Percentiles rank a stretch among this genome's conserved stretches.
Conservation (phyloP, 2,113 vertebrate species). For the Panurus biarmicus region DNA sequence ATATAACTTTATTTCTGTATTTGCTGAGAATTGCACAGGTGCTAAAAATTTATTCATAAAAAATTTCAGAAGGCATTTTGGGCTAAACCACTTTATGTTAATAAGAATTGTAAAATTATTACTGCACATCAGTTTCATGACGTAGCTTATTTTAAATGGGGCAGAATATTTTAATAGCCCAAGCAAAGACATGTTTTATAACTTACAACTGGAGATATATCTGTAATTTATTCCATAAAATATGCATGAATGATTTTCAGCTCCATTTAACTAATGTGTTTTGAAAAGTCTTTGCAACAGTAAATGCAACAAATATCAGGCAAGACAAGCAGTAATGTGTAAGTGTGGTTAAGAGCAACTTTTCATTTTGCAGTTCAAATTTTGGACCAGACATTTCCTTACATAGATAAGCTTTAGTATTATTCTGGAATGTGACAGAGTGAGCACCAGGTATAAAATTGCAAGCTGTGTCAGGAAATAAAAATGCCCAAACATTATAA, state of each 20-base stretch:
- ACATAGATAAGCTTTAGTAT: constrained; percentile 22
- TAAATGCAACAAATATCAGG: constrained; percentile 66
- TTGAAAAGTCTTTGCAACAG: constrained; percentile 66
- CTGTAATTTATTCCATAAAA: constrained; percentile 60
- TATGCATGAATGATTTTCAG: constrained; percentile 68
- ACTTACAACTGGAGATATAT: constrained; percentile 59
- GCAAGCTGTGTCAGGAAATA: constrained; percentile 32
- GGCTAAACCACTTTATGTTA: constrained; percentile 47
- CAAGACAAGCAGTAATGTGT: constrained; percentile 42
- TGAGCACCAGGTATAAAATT: constrained; percentile 20
- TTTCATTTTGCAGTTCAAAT: constrained; percentile 39
- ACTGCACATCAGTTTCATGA: constrained; percentile 59
- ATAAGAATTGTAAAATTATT: constrained; percentile 65
- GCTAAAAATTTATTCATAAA: constrained; percentile 45
- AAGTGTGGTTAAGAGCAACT: constrained; percentile 45
- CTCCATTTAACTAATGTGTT: constrained; percentile 71
- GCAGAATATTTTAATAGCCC: constrained; percentile 68
- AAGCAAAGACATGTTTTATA: constrained; percentile 64
- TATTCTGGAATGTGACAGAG: constrained; percentile 9
- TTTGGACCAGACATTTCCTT: constrained; percentile 54
- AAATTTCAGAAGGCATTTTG: constrained; percentile 42
- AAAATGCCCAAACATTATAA: constrained; percentile 44
- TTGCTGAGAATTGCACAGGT: neutral
- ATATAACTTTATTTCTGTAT: neutral
- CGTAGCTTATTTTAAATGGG: constrained; percentile 63